A percentile compares a stretch with the other conserved stretches of the same genome.
phyloP scores from a whole-genome alignment of 2,113 vertebrate species.

The Alosa alosa region DNA sequence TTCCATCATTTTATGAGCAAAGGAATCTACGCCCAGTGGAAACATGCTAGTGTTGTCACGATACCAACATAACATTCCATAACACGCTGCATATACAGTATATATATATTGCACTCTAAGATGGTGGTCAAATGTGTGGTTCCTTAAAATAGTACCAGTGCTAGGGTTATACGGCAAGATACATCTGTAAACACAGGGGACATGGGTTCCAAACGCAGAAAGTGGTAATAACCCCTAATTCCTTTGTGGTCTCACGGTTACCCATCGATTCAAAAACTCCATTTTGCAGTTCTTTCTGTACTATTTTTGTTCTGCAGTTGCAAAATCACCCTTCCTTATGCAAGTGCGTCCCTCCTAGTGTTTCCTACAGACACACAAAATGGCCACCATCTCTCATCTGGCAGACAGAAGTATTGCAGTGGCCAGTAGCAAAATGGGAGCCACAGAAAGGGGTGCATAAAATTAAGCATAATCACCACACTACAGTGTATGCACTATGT shows the following conservation, averaged over 20 bases:
- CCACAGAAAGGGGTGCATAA: neutral
- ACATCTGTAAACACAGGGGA: no score
- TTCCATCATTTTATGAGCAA: neutral
- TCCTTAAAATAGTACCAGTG: neutral
- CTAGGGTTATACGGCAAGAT: no score
- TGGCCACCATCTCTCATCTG: slow-evolving; percentile 43
- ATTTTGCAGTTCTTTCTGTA: neutral
- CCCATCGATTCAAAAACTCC: neutral
- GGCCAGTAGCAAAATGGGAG: neutral
- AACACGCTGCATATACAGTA: no score
- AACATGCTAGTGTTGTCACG: neutral
- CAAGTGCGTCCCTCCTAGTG: slow-evolving; percentile 28
- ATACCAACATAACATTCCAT: no score
- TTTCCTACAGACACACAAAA: slow-evolving; percentile 48
- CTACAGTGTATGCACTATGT: neutral
- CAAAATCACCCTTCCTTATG: slow-evolving; percentile 4
- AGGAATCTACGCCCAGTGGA: neutral
- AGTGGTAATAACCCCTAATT: no score
- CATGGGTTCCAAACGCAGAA: no score
- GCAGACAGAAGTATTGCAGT: neutral
- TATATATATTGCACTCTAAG: neutral
- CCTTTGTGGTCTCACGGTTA: neutral
- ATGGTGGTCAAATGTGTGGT: neutral
- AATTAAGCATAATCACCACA: neutral
- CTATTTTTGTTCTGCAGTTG: neutral